Base-by-base conservation (phyloP, 2,888 invertebrate genomes). In the Aradus depressus region DNA sequence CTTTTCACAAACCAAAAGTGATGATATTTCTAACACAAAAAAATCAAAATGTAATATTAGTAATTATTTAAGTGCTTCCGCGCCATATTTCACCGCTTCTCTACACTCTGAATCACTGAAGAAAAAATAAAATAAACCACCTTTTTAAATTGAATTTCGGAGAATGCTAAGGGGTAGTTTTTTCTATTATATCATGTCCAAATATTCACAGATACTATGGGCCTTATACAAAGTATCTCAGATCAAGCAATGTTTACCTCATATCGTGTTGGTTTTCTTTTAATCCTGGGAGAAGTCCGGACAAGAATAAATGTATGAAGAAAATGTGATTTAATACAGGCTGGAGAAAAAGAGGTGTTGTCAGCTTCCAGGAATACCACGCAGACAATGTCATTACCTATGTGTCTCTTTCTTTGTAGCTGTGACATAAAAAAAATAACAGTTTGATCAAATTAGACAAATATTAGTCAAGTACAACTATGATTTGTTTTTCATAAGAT, bases 261-360 rank as follows among this genome's bases (percentile, higher is more conserved):
- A 68, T 91, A 91, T 62, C 86, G 75, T 14, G 89, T 88, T 22
- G 89, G 84, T 64, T 87, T 82, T 58, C 87, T 75, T 66, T 89
- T 87, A 63, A 86, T 86, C 62, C 84, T 77, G 1, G 91, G 88
- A 60, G 87, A 88, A 53, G 89, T 88, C 63, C 89, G 79, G 32
- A 92, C 91, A 62, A 91, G 73, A 66, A 92, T 91, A 68, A 92
- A 92, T 16, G 92, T 92, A 66, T 92, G 92, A 60, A 92, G 75
- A 69, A 92, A 92, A 71, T 92, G 92, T 59, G 90, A 90, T 69
- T 92, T 92, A 66, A 92, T 92, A 68, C 91, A 92, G 54, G 89
- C 84, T 23, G 92, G 92, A 56, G 89, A 90, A 69, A 92, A 92
- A 32, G 82, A 79, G 12, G 92, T 92, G 66, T 90, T 88, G 67